Percentiles rank a stretch among this genome's conserved stretches.
Conservation (phyloP, 2,113 vertebrate genomes). For the Malurus elegans region DNA sequence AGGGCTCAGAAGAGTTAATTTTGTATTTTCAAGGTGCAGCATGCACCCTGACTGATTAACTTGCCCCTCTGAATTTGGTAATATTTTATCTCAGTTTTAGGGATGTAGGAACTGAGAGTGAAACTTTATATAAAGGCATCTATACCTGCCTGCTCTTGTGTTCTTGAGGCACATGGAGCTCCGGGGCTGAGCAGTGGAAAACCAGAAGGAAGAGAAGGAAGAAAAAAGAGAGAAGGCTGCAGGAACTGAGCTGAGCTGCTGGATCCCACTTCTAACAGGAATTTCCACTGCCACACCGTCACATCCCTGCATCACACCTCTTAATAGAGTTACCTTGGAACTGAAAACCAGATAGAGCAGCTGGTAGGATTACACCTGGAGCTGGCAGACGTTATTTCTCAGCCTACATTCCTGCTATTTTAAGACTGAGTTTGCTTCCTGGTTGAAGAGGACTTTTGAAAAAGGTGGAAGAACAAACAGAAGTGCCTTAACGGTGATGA, state of each 20-base stretch:
- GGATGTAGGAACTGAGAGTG: background rate
- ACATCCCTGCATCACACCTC: background rate
- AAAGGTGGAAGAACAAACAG: background rate
- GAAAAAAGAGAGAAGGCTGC: background rate
- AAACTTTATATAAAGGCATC: background rate
- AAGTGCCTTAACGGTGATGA: background rate
- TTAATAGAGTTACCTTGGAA: background rate
- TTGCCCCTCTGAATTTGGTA: background rate
- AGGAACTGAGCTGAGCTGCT: background rate
- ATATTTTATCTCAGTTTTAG: background rate
- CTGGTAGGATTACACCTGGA: background rate
- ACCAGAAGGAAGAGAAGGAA: background rate
- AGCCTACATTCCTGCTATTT: background rate
- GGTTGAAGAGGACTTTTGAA: background rate
- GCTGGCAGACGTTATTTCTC: background rate
- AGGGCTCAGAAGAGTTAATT: background rate
- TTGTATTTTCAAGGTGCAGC: background rate
- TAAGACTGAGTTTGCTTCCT: background rate
- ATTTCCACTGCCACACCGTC: background rate
- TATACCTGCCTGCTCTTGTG: rapidly evolving
- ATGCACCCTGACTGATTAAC: background rate
- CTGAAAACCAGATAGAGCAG: background rate
- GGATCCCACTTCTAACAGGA: background rate
- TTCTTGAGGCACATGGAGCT: background rate
- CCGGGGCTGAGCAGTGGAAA: background rate